A percentile compares a stretch with the other conserved stretches of the same genome.
Evolutionary conservation across 1,140 invertebrate genomes (phyloP).

Genomic region (Pissodes strobi): DNA sequence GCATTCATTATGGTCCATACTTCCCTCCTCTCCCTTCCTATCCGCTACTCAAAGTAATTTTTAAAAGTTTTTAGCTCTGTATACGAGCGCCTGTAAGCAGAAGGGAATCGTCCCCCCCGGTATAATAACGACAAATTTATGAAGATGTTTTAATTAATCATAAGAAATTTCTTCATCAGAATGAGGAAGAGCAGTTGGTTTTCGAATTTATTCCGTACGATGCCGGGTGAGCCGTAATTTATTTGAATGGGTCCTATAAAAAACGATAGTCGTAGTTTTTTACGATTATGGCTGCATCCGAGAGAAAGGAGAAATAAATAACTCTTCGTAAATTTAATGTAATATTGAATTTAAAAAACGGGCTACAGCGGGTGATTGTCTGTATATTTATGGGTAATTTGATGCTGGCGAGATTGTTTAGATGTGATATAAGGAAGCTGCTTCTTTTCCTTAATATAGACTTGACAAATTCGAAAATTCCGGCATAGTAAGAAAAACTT

Average conservation of each 20-base stretch:
- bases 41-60: no score
- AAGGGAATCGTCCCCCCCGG: no score
- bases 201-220: constrained; percentile 15
- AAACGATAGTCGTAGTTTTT: constrained; percentile 33
- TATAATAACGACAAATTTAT: constrained; percentile 38
- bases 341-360: constrained; percentile 6
- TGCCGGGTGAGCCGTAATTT: constrained; percentile 23
- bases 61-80: no score
- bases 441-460: no score
- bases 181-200: constrained; percentile 24
- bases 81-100: no score
- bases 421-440: no score
- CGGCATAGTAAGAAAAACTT: no score
- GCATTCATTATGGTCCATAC: no score
- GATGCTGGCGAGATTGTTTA: no score
- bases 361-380: constrained; percentile 11
- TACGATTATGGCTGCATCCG: constrained; percentile 22
- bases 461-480: no score
- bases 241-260: constrained; percentile 26
- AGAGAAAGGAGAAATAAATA: constrained; percentile 20
- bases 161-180: constrained; percentile 29
- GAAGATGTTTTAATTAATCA: constrained; percentile 47
- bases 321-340: constrained; percentile 19
- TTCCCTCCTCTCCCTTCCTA: no score
- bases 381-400: neutral